Evolutionary conservation across 2,888 invertebrate genomes (phyloP).

Genomic region (Oscheius onirici): DNA sequence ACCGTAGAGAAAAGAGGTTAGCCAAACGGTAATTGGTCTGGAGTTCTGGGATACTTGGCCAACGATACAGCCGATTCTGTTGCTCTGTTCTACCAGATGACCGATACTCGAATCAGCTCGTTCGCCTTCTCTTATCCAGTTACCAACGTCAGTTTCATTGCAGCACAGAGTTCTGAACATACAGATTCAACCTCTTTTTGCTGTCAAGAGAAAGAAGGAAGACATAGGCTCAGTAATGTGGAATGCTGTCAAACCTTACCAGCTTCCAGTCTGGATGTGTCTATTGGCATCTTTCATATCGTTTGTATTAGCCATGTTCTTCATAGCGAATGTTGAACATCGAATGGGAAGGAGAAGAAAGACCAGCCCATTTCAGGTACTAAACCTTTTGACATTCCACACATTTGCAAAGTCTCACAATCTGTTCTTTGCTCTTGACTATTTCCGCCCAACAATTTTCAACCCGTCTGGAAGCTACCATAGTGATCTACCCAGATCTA

Average conservation of each 20-base stretch:
- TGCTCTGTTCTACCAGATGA: conserved; percentile 58
- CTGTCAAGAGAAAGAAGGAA: conserved; percentile 36
- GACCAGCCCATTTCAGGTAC: conserved; percentile 54
- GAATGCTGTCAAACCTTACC: conserved; percentile 64
- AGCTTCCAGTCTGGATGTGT: conserved; percentile 47
- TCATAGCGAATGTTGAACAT: conserved; percentile 50
- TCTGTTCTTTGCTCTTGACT: too few species aligned
- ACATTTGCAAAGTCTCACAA: too few species aligned
- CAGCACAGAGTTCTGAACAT: background rate
- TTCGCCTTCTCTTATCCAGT: conserved; percentile 60
- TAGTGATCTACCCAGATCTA: too few species aligned
- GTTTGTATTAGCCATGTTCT: conserved; percentile 37
- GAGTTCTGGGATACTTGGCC: conserved; percentile 57
- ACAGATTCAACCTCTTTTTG: conserved; percentile 55
- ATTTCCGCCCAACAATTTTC: too few species aligned
- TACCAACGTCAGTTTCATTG: conserved; percentile 41
- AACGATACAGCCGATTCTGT: conserved; percentile 59
- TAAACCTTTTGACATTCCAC: background rate
- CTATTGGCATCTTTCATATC: conserved; percentile 47
- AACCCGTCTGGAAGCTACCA: too few species aligned
- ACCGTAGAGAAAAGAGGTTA: background rate
- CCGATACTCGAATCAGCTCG: conserved; percentile 45
- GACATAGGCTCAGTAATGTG: conserved; percentile 51
- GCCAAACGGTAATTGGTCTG: conserved; percentile 48
- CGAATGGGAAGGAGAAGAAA: conserved; percentile 40